phyloP scores from a whole-genome alignment of 1,140 invertebrate genomes.

The Trichonephila clavipes region DNA sequence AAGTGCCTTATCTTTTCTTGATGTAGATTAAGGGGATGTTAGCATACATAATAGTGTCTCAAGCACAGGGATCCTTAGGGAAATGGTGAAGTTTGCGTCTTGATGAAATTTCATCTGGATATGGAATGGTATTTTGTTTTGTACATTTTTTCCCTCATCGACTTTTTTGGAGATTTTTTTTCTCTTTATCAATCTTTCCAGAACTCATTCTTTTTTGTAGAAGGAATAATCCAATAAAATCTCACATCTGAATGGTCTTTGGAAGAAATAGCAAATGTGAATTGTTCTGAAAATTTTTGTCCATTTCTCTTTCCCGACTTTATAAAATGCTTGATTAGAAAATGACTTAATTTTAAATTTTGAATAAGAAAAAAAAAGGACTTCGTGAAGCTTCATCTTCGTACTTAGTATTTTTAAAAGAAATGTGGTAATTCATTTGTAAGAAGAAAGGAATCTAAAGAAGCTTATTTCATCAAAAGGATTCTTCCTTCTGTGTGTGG shows the following conservation, averaged over 20 bases:
- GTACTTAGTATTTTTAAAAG: not conserved
- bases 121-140: constrained; percentile 38
- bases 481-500: constrained; percentile 7
- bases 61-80: constrained; percentile 1
- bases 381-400: not conserved
- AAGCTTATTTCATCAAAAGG: constrained; percentile 32
- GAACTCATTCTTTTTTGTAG: not conserved
- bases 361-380: not conserved
- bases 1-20: constrained; percentile 60
- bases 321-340: constrained; percentile 53
- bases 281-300: constrained; percentile 33
- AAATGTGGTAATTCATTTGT: constrained; percentile 12
- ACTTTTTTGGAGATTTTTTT: not conserved
- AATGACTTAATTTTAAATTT: constrained; percentile 57
- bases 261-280: constrained; percentile 34
- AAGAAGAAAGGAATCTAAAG: not conserved
- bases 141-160: not conserved
- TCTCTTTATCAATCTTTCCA: not conserved
- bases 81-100: constrained; percentile 11
- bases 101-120: constrained; percentile 68
- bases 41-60: constrained; percentile 59
- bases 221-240: constrained; percentile 55
- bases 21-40: constrained; percentile 68
- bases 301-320: not conserved
- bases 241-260: constrained; percentile 1